These are phyloP conservation scores for Euzophera pinguis DNA, from an alignment of 2,888 invertebrate species.

Conservation along the genomic window DNA sequence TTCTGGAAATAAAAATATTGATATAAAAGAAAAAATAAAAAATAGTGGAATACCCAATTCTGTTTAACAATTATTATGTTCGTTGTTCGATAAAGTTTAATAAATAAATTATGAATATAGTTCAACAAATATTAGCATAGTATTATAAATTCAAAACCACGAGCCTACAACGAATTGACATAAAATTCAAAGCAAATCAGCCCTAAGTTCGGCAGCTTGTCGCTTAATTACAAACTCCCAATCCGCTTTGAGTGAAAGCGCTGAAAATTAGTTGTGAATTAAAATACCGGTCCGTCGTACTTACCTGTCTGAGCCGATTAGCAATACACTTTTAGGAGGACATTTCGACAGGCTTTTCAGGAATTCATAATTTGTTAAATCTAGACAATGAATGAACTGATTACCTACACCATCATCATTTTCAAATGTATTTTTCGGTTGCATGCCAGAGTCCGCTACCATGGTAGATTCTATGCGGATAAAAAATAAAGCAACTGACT, in stretches of 20 bases:
- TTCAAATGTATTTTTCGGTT: too few relatives aligned
- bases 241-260: conserved; percentile 65
- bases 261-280: conserved; percentile 66
- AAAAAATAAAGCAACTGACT: too few relatives aligned
- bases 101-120: too few relatives aligned
- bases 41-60: too few relatives aligned
- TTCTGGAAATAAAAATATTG: too few relatives aligned
- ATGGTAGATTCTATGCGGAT: too few relatives aligned
- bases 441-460: too few relatives aligned
- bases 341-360: background rate
- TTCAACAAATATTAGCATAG: background rate
- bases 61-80: too few relatives aligned
- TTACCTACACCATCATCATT: too few relatives aligned
- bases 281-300: conserved; percentile 48
- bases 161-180: background rate
- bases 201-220: conserved; percentile 14
- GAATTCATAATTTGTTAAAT: background rate
- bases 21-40: too few relatives aligned
- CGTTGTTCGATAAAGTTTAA: too few relatives aligned
- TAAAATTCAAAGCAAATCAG: conserved; percentile 29
- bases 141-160: background rate
- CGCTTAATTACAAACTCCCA: conserved; percentile 59
- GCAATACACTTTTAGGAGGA: background rate
- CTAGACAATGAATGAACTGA: too few relatives aligned
- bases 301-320: conserved; percentile 73